Conservation (phyloP, 2,888 invertebrate genomes). For the Papilio gigon region DNA sequence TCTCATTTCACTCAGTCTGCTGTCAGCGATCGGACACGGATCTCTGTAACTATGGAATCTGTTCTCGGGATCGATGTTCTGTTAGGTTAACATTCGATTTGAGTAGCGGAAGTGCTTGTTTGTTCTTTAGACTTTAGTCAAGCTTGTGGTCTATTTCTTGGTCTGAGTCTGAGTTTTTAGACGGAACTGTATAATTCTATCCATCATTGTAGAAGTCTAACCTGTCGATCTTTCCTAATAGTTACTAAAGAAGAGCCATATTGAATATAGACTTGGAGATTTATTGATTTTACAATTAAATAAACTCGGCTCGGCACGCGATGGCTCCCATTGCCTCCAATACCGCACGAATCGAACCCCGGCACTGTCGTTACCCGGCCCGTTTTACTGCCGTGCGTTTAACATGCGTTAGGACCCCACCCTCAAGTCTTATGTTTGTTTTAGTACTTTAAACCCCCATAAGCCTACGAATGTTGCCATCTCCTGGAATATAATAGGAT, state of each 20-base stretch:
- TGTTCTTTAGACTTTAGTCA: too few species aligned
- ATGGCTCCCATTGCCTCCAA: conserved; percentile 24
- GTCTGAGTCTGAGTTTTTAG: too few species aligned
- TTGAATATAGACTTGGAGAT: not conserved
- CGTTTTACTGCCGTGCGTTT: conserved; percentile 63
- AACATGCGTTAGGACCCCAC: conserved; percentile 48
- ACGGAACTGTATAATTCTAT: too few species aligned
- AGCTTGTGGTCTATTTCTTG: too few species aligned
- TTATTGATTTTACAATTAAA: conserved; percentile 16
- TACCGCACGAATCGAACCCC: conserved; percentile 46
- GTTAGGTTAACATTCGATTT: too few species aligned
- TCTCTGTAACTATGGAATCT: conserved; percentile 18
- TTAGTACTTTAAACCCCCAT: conserved; percentile 24
- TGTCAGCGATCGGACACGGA: conserved; percentile 17
- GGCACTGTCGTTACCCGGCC: conserved; percentile 47
- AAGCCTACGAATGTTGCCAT: conserved; percentile 5
- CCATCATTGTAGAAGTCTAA: too few species aligned
- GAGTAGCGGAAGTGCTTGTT: too few species aligned
- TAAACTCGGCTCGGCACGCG: conserved; percentile 25
- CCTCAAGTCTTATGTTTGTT: conserved; percentile 18
- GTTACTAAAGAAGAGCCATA: too few species aligned
- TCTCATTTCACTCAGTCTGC: conserved; percentile 16
- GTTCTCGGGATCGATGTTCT: not conserved
- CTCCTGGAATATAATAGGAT: not conserved
- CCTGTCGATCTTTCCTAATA: too few species aligned